These are phyloP conservation scores for Phylloscopus trochiloides DNA, from an alignment of 2,113 vertebrate genomes.

Conservation along the genomic window DNA sequence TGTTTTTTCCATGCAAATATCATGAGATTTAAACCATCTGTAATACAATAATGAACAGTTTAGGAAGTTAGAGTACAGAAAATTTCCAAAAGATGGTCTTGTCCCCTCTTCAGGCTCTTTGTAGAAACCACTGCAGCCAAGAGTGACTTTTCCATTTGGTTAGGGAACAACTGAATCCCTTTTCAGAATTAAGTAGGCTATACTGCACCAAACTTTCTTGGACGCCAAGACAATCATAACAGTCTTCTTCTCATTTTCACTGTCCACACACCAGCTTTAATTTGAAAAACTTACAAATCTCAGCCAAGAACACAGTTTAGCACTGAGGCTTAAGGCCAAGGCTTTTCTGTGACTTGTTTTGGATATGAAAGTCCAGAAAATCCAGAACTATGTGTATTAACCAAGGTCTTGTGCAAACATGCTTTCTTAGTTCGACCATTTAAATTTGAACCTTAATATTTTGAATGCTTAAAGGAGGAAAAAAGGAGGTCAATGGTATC, in stretches of 20 bases:
- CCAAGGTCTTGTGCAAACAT: neutral
- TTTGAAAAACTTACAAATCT: neutral
- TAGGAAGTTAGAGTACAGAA: neutral
- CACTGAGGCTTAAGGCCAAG: neutral
- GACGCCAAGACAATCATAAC: neutral
- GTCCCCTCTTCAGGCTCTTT: neutral
- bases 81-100: neutral
- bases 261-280: neutral
- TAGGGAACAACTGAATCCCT: neutral
- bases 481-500: neutral
- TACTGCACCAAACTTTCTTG: neutral
- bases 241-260: neutral
- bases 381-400: neutral
- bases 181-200: neutral
- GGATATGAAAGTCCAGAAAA: neutral
- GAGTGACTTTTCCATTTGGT: neutral
- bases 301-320: neutral
- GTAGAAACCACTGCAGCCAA: neutral
- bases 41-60: neutral
- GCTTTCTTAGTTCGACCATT: neutral
- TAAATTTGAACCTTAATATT: neutral
- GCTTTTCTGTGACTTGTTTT: neutral
- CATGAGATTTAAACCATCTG: neutral
- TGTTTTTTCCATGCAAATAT: neutral
- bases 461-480: neutral